phyloP scores from a whole-genome alignment of 2,113 vertebrate genomes.

The Sula dactylatra region DNA sequence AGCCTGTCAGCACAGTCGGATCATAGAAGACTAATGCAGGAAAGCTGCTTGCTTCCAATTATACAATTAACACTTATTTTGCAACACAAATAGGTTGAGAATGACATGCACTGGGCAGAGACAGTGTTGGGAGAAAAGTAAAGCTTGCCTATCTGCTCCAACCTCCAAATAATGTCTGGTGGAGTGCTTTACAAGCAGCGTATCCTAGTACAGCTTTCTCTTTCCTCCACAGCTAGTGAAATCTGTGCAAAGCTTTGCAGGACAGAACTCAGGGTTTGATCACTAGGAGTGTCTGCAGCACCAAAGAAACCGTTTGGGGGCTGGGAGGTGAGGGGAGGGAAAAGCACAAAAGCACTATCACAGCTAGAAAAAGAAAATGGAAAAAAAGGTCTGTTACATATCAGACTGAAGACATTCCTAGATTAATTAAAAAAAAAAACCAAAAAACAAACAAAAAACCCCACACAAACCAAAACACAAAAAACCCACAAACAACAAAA shows the following conservation, averaged over 20 bases:
- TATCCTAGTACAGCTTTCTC: neutral
- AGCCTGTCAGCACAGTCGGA: neutral
- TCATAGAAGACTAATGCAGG: neutral
- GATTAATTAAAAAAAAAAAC: neutral
- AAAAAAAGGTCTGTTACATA: neutral
- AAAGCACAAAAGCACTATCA: neutral
- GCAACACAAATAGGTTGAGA: neutral
- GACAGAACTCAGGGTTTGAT: neutral
- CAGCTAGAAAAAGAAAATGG: neutral
- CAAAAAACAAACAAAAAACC: no score
- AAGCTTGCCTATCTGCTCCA: neutral
- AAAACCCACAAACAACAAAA: neutral
- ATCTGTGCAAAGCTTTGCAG: neutral
- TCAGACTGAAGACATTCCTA: neutral
- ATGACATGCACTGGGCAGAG: neutral
- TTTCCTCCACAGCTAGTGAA: neutral
- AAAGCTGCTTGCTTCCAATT: neutral
- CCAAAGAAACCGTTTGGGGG: rapidly evolving
- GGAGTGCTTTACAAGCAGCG: neutral
- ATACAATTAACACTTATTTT: neutral
- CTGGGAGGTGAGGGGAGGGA: no score
- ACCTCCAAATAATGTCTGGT: neutral
- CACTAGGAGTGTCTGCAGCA: neutral
- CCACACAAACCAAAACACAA: no score
- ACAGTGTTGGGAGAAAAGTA: neutral